Evolutionary conservation across 1,140 invertebrate species (phyloP).

Genomic region (Zaprionus gabonicus): DNA sequence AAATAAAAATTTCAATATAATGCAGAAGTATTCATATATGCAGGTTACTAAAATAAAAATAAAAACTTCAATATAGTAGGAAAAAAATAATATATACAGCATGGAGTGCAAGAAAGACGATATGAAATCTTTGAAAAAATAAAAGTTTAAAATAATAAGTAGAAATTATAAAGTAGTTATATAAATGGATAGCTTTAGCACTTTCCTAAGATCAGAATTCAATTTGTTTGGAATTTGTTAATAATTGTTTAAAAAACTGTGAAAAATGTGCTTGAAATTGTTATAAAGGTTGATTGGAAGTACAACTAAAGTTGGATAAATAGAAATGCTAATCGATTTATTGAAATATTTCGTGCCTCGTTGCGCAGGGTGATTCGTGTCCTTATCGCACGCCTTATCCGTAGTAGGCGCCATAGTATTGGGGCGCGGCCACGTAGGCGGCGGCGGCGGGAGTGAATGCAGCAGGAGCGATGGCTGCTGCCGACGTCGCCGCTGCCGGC

Average conservation of each 20-base stretch:
- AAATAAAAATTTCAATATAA: too few relatives aligned
- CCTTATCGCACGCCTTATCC: conserved; percentile 27
- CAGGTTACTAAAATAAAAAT: too few relatives aligned
- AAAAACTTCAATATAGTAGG: too few relatives aligned
- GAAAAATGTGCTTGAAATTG: background rate
- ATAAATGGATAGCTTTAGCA: background rate
- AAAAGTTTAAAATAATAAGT: background rate
- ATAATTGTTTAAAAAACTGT: background rate
- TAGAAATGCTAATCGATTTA: conserved; percentile 1
- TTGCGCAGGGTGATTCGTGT: conserved; percentile 1
- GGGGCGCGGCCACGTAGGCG: conserved; percentile 46
- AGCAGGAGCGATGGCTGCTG: conserved; percentile 21
- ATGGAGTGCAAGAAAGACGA: too few relatives aligned
- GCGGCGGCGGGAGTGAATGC: conserved; percentile 30
- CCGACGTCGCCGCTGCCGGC: background rate
- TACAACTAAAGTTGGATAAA: background rate
- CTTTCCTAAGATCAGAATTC: background rate
- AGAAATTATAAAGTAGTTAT: background rate
- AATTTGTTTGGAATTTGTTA: background rate
- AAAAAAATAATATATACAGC: too few relatives aligned
- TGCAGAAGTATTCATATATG: too few relatives aligned
- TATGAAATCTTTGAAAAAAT: too few relatives aligned
- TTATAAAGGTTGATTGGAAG: background rate
- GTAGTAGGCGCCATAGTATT: conserved; percentile 62
- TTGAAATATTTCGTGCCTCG: conserved; percentile 7